A percentile compares a stretch with the other conserved stretches of the same genome.
phyloP scores from a whole-genome alignment of 2,888 invertebrate species.

The Coelopa pilipes region DNA sequence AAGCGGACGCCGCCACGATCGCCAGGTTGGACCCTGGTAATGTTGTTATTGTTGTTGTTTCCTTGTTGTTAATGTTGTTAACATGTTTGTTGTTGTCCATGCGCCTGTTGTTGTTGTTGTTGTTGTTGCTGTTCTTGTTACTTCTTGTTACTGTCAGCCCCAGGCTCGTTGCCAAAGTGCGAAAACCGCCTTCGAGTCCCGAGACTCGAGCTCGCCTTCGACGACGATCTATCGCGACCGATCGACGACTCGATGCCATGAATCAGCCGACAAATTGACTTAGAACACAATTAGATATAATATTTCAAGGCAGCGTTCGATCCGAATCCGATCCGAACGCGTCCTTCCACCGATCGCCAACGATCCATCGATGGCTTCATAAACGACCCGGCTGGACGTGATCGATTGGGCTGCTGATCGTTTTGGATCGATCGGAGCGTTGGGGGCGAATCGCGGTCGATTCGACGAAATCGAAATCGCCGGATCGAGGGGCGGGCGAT shows the following conservation, averaged over 20 bases:
- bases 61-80: neutral
- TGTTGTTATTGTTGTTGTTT: neutral
- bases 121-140: slow-evolving; percentile 7
- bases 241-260: neutral
- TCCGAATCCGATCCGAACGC: neutral
- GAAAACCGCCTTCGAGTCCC: slow-evolving; percentile 27
- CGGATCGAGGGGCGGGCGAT: too few species aligned
- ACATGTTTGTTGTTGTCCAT: slow-evolving; percentile 24
- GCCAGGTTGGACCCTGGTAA: slow-evolving; percentile 10
- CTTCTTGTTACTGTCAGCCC: neutral
- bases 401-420: too few species aligned
- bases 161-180: slow-evolving; percentile 12
- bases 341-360: too few species aligned
- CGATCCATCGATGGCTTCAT: too few species aligned
- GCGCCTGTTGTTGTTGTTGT: slow-evolving; percentile 8
- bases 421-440: too few species aligned
- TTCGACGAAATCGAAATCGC: too few species aligned
- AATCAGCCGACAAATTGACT: too few species aligned
- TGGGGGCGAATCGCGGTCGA: too few species aligned
- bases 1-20: neutral
- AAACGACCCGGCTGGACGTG: too few species aligned
- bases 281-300: too few species aligned
- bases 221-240: neutral
- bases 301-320: too few species aligned
- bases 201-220: slow-evolving; percentile 14